Evolutionary conservation across 1,140 invertebrate species (phyloP), one percentile per base, ranked within the genome.

Genomic region (Drosophila saltans): DNA sequence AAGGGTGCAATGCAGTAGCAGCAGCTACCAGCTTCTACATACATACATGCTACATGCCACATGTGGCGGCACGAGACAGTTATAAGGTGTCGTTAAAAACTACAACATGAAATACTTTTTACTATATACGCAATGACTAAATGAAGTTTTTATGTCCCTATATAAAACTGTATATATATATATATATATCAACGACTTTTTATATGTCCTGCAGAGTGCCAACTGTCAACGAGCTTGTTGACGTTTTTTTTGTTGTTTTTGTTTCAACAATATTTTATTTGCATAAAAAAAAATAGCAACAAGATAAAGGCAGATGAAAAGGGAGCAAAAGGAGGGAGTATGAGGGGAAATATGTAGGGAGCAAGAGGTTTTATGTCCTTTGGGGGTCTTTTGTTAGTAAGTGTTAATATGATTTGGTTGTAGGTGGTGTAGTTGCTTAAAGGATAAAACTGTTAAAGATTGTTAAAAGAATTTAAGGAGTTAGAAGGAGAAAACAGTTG

Each of bases 11-110:
- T 28, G 65, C 63, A 40, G 30, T 30, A 30, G 16, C 16, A 16
- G 16, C 16, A 64, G 36, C 58, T 64, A 69, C 55, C 72, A 73
- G 75, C 79, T 52, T 26, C 45, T 52, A 26, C 45, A 26, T 52
- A 26, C 45, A 30, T 4, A 30, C 28, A 30, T 4, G 4, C 80
- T 77, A 78, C 81, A 86, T 86, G 82, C 64, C 71, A 85, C 82
- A 85, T 85, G 45, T 52, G 45, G 76, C 70, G 83, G 69, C 83
- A 79, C 79, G 82, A 60, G 77, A 55, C 56, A 64, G 67, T 85
- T 81, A 60, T 79, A 88, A 86, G 83, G 82, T 86, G 82, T 86
- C 83, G 72, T 69, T 71, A 77, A 77, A 71, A 73, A 80, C 80
- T 69, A 80, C 69, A 79, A 69, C 80, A 67, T 71, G 74, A 52